Conservation (phyloP, 2,888 invertebrate genomes). For the Noctua pronuba region DNA sequence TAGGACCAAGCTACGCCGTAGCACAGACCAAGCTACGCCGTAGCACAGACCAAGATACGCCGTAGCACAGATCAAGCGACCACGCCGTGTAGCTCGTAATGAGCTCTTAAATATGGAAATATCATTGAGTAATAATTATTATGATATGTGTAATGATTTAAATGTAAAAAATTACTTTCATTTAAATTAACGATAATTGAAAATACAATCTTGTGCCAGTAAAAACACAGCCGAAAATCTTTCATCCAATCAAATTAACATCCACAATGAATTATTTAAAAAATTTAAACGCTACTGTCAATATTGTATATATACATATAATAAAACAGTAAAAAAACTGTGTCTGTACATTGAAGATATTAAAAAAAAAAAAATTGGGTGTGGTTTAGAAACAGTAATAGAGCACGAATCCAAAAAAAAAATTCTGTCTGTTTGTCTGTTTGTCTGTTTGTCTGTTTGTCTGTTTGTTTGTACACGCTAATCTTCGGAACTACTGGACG, state of each 20-base stretch:
- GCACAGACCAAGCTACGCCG: neutral
- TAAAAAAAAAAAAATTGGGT: too few relatives aligned
- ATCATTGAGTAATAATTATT: neutral
- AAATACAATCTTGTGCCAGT: too few relatives aligned
- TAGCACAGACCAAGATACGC: neutral
- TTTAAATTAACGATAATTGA: neutral
- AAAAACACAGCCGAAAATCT: neutral
- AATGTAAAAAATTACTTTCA: neutral
- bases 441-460: too few relatives aligned
- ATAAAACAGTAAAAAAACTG: too few relatives aligned
- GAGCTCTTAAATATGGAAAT: neutral
- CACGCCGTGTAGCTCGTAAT: neutral
- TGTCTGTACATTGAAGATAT: too few relatives aligned
- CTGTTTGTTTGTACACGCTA: too few relatives aligned
- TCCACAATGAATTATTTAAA: neutral
- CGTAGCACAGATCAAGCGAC: neutral
- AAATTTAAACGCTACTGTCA: too few relatives aligned
- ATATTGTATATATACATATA: too few relatives aligned
- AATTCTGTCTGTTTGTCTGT: too few relatives aligned
- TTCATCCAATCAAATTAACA: slow-evolving; percentile 4
- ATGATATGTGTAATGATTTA: neutral
- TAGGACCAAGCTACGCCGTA: neutral
- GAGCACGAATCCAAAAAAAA: too few relatives aligned
- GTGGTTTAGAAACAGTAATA: too few relatives aligned
- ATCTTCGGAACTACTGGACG: too few relatives aligned